Evolutionary conservation across 2,113 vertebrate species (phyloP), one percentile per base, ranked within the genome.

Genomic region (Verasper variegatus): DNA sequence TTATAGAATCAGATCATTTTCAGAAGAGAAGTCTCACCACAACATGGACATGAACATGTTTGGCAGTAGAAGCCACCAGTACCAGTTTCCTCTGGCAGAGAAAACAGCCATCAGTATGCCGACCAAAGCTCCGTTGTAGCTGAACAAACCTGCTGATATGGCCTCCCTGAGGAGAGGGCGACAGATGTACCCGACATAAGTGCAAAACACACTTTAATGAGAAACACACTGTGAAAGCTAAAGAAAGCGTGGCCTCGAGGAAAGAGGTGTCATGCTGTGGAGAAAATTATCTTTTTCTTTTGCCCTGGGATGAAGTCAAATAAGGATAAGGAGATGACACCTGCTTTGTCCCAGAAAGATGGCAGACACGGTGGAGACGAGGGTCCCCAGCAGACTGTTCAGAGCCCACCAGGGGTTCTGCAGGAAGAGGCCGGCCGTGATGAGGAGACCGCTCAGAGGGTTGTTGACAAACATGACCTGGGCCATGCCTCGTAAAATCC

Each of bases 21-120:
- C 6, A 7, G 4, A 71, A 13, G n/a, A 42, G 51, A 54, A 49
- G n/a, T 40, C 94, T 91, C 73, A 95, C 95, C 93, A 95, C 81
- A 93, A 77, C 93, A 92, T 94, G 45, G 45, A 17, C 45, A 49
- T 89, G 75, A 95, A 83, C 7, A 78, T 75, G 74, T 95, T 94
- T 18, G 95, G 90, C 21, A 94, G 59, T 11, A 96, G 88, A 68
- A 96, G 94, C 95, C 94, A 95, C 95, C 94, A 95, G 81, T 49
- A 17, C 4, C 45, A 49, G 15, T 93, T 87, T 4, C 82, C 83
- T 86, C 92, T 94, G 52, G 93, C 86, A 0, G 94, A 96, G 90
- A 88, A 94, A 55, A 92, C 76, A 0, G 93, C 90, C 68, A 94
- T 86, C 78, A 96, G 90, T 14, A 95, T 55, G 27, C 95, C 94